Evolutionary conservation across 2,888 invertebrate genomes (phyloP).

Genomic region (Anorthoa munda): DNA sequence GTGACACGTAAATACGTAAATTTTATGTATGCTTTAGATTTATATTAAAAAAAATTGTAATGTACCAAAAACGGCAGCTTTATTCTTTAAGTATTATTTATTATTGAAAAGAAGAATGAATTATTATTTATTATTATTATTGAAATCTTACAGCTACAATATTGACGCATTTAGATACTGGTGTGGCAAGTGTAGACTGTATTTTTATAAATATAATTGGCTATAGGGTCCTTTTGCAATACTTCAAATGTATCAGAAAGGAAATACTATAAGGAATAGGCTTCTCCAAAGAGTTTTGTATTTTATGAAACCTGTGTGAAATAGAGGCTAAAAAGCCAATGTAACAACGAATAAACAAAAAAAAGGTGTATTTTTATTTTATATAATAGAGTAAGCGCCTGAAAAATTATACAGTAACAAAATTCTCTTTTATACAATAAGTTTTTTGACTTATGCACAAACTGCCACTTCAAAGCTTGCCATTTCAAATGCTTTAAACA

Average conservation of each 20-base stretch:
- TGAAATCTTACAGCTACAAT: not conserved
- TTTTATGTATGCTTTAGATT: not conserved
- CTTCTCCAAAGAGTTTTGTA: constrained; percentile 3
- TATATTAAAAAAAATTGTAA: constrained; percentile 2
- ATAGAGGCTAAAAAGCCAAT: constrained; percentile 7
- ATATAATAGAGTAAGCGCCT: constrained; percentile 1
- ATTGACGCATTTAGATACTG: constrained; percentile 12
- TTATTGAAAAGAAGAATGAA: constrained; percentile 25
- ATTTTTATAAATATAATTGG: not conserved
- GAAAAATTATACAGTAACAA: not conserved
- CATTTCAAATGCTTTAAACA: not conserved
- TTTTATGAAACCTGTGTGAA: not conserved
- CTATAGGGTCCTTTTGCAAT: constrained; percentile 15
- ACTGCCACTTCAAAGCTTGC: constrained; percentile 3
- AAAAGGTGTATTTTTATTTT: not conserved
- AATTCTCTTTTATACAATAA: not conserved
- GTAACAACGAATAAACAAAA: not conserved
- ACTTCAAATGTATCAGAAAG: not conserved
- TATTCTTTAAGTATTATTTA: constrained; percentile 37
- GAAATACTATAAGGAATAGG: no score
- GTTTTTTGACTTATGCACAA: not conserved
- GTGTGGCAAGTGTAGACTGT: constrained; percentile 20
- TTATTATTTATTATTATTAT: constrained; percentile 40
- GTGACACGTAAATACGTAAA: not conserved
- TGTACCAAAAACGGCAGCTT: constrained; percentile 28